Conservation (phyloP, 2,113 vertebrate species). For the Nicator chloris region DNA sequence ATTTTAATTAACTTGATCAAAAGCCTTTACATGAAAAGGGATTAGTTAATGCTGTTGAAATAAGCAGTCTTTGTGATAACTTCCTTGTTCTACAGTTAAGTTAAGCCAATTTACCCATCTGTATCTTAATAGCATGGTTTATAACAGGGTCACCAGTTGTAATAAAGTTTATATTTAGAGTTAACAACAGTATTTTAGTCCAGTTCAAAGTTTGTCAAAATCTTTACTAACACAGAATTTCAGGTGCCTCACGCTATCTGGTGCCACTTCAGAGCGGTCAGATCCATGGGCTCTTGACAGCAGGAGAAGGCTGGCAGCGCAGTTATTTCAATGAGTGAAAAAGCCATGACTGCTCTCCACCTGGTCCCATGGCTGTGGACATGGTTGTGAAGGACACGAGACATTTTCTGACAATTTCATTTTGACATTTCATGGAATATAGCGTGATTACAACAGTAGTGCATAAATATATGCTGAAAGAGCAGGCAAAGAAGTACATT, state of each 20-base stretch:
- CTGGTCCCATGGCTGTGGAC: not conserved
- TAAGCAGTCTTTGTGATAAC: not conserved
- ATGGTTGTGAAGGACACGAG: not conserved
- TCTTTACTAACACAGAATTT: not conserved
- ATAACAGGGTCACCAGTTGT: not conserved
- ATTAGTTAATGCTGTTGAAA: constrained; percentile 10
- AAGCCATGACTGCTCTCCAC: not conserved
- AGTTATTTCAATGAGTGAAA: not conserved
- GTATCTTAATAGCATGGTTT: not conserved
- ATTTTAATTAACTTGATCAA: constrained; percentile 2
- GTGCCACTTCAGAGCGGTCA: not conserved
- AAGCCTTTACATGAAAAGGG: not conserved
- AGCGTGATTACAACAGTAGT: not conserved
- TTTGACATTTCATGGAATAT: not conserved
- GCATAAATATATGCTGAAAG: not conserved
- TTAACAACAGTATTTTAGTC: not conserved
- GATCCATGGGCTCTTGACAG: not conserved
- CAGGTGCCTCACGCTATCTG: not conserved
- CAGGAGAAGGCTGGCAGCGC: not conserved
- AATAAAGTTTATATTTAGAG: not conserved
- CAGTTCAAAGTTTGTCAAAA: not conserved
- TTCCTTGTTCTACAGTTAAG: not conserved
- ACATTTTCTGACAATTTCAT: not conserved
- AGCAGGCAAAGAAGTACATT: not conserved
- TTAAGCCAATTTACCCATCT: not conserved